phyloP scores from a whole-genome alignment of 2,888 invertebrate species.

The Oscheius myriophilus region DNA sequence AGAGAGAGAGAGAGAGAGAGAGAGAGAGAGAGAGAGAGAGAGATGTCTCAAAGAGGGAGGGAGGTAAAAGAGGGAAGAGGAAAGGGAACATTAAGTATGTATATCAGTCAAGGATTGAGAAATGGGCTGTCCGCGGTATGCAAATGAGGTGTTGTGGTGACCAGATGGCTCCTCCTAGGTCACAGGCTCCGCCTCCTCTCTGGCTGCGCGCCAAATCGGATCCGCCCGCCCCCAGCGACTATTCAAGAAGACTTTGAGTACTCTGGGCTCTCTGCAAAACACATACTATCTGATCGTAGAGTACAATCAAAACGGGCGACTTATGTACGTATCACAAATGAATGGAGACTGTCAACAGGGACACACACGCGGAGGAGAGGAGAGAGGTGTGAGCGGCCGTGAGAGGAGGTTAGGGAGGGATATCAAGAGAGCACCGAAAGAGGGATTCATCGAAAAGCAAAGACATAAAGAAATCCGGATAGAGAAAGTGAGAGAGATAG shows the following conservation, averaged over 20 bases:
- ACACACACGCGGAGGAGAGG: too few species aligned
- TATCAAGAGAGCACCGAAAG: not conserved
- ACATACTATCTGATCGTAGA: not conserved
- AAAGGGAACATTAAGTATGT: not conserved
- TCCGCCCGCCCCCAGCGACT: constrained; percentile 4
- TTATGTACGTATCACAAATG: constrained; percentile 9
- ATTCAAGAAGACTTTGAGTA: not conserved
- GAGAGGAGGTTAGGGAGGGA: not conserved
- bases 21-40: not conserved
- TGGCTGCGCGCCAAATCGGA: constrained; percentile 20
- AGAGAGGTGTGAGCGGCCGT: not conserved
- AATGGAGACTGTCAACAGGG: too few species aligned
- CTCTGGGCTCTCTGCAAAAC: not conserved
- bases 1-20: constrained; percentile 5
- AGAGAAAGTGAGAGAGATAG: not conserved
- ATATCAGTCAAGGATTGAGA: constrained; percentile 9
- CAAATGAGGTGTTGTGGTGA: constrained; percentile 22
- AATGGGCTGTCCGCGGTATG: constrained; percentile 13
- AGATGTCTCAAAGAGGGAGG: not conserved
- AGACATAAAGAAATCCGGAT: not conserved
- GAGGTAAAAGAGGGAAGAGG: not conserved
- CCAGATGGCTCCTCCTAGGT: constrained; percentile 12
- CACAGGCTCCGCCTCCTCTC: not conserved
- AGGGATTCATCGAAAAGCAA: not conserved
- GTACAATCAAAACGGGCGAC: not conserved